Percentiles rank a stretch among this genome's conserved stretches.
These are phyloP conservation scores for Trissolcus brochymenae DNA, from an alignment of 2,888 invertebrate species.

Conservation along the genomic window DNA sequence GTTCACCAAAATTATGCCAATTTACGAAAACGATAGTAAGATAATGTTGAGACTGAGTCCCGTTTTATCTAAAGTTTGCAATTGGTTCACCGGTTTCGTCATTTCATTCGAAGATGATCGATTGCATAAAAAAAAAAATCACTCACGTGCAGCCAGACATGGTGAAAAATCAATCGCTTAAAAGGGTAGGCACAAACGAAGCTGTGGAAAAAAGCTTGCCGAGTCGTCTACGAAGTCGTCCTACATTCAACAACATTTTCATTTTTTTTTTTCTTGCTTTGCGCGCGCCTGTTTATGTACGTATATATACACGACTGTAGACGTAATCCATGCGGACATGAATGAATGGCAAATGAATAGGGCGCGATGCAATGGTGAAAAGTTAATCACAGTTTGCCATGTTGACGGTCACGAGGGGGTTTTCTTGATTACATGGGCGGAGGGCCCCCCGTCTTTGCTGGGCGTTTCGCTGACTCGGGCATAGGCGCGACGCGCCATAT, in stretches of 20 bases:
- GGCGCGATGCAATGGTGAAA: conserved; percentile 73
- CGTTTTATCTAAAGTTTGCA: too few species aligned
- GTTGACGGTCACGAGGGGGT: conserved; percentile 65
- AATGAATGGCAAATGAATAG: conserved; percentile 76
- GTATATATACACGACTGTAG: conserved; percentile 33
- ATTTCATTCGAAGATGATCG: conserved; percentile 45
- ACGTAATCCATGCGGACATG: conserved; percentile 74
- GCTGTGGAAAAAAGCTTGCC: conserved; percentile 18
- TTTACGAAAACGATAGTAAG: too few species aligned
- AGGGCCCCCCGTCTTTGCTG: conserved; percentile 47
- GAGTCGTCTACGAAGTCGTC: conserved; percentile 23
- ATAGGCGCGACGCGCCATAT: conserved; percentile 67
- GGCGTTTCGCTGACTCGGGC: conserved; percentile 58
- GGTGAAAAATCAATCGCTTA: conserved; percentile 58
- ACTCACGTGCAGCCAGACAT: conserved; percentile 10
- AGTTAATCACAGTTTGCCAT: conserved; percentile 77
- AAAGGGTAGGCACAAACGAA: conserved; percentile 40
- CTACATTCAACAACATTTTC: conserved; percentile 51
- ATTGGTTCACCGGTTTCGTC: conserved; percentile 29
- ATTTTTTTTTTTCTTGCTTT: conserved; percentile 21
- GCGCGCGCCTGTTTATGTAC: conserved; percentile 30
- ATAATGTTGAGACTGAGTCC: too few species aligned
- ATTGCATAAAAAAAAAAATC: conserved; percentile 32
- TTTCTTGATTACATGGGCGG: conserved; percentile 76
- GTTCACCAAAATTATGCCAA: too few species aligned